These are phyloP conservation scores for Mobula birostris DNA, from an alignment of 2,113 vertebrate genomes.

Conservation along the genomic window DNA sequence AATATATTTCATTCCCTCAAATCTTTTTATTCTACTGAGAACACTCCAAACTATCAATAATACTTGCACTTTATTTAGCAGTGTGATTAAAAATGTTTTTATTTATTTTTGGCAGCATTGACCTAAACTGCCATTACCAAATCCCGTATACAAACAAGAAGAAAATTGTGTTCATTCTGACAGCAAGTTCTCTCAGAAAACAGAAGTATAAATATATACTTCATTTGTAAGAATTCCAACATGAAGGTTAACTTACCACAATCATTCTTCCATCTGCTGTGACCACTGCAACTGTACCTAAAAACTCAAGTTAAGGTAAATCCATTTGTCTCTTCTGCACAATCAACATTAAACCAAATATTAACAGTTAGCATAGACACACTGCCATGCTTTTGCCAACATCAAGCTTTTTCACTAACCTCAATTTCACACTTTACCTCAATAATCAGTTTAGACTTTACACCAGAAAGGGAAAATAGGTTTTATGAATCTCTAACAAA, in stretches of 20 bases:
- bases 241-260: slow-evolving; percentile 67
- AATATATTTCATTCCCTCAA: no score
- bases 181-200: background rate
- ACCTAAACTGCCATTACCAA: no score
- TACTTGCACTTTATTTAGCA: no score
- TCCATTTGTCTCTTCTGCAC: slow-evolving; percentile 1
- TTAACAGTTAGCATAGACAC: background rate
- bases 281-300: slow-evolving; percentile 91
- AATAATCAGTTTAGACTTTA: background rate
- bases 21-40: no score
- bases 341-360: background rate
- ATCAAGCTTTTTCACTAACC: background rate
- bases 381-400: background rate
- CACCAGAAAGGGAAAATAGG: background rate
- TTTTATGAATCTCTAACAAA: background rate
- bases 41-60: no score
- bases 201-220: background rate
- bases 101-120: no score
- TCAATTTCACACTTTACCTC: background rate
- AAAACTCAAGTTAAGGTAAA: slow-evolving; percentile 56
- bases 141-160: no score
- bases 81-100: no score
- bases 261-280: slow-evolving; percentile 97
- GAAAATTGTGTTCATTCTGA: background rate
- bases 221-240: background rate